Evolutionary conservation across 2,113 vertebrate species (phyloP).

Genomic region (Ifrita kowaldi): DNA sequence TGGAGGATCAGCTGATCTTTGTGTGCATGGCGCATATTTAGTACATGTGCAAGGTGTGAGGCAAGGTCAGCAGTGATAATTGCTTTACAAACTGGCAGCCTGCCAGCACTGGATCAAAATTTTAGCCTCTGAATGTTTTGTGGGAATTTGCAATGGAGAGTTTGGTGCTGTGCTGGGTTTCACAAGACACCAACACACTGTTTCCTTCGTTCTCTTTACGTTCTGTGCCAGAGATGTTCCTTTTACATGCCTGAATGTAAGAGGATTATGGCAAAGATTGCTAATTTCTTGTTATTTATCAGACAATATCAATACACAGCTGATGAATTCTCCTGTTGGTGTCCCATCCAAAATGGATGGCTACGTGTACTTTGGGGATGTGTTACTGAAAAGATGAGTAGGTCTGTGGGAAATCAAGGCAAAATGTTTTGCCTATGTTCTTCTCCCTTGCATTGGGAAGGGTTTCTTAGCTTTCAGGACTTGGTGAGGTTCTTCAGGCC

Average conservation of each 20-base stretch:
- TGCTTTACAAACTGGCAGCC: not conserved
- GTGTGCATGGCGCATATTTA: not conserved
- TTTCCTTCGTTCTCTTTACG: not conserved
- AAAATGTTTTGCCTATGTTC: not conserved
- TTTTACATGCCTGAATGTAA: not conserved
- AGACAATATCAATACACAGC: not conserved
- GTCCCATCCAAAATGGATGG: not conserved
- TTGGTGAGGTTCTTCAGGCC: not conserved
- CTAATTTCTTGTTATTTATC: not conserved
- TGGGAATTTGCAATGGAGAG: not conserved
- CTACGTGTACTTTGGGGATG: not conserved
- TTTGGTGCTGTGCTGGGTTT: not conserved
- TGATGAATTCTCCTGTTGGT: not conserved
- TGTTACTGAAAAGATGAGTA: not conserved
- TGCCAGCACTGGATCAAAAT: not conserved
- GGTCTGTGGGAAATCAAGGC: not conserved
- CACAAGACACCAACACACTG: not conserved
- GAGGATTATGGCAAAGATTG: not conserved
- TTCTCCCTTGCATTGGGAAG: not conserved
- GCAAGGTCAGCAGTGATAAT: not conserved
- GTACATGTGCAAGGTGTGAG: not conserved
- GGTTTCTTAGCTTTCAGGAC: not conserved
- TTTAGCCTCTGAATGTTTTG: accelerated
- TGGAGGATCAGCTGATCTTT: not conserved
- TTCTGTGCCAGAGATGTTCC: not conserved